Conservation (phyloP, 2,113 vertebrate species). For the Morone saxatilis region DNA sequence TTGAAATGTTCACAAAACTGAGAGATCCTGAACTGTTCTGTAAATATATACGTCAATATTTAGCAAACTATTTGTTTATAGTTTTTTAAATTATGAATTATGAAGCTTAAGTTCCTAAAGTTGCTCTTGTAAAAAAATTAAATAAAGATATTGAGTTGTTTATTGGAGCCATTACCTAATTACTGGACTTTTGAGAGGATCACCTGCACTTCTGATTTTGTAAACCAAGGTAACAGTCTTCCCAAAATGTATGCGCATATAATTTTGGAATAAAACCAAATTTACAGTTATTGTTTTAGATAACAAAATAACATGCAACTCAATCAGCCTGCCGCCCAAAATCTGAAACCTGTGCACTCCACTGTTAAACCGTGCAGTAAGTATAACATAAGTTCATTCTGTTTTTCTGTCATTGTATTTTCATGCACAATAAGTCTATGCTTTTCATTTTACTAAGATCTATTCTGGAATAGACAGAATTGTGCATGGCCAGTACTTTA, state of each 20-base stretch:
- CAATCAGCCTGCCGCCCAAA: not conserved
- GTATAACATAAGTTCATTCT: not conserved
- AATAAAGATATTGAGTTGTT: constrained; percentile 39
- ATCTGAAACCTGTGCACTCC: not conserved
- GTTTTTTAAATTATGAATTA: constrained; percentile 58
- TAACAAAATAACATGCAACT: not conserved
- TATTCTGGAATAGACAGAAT: not conserved
- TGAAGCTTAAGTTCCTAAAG: constrained; percentile 17
- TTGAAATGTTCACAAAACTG: constrained; percentile 36
- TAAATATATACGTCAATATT: not conserved
- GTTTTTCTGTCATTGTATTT: not conserved
- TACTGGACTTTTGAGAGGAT: constrained; percentile 8
- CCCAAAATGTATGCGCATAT: not conserved
- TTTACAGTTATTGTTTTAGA: constrained; percentile 2
- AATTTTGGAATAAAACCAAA: not conserved
- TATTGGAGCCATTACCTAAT: constrained; percentile 33
- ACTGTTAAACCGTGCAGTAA: constrained; percentile 3
- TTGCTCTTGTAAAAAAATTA: constrained; percentile 11
- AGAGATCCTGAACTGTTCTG: constrained; percentile 3
- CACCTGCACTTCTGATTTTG: constrained; percentile 25
- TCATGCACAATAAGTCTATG: constrained; percentile 10
- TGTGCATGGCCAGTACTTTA: not conserved
- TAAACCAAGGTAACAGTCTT: constrained; percentile 12
- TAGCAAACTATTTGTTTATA: constrained; percentile 17
- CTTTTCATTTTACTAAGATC: not conserved